A percentile compares a stretch with the other conserved stretches of the same genome.
Evolutionary conservation across 1,140 invertebrate genomes (phyloP).

Genomic region (Arion vulgaris): DNA sequence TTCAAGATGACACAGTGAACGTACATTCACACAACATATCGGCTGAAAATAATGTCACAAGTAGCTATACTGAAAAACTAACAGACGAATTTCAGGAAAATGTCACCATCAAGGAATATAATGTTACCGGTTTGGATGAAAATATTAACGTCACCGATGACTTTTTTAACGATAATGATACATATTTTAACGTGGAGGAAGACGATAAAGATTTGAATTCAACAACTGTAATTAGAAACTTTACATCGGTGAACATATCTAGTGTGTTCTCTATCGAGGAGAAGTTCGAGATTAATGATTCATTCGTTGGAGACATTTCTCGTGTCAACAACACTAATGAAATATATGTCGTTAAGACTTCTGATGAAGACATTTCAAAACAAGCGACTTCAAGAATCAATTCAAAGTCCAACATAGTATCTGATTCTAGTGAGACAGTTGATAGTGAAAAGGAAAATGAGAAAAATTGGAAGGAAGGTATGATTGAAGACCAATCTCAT

Average conservation of each 20-base stretch:
- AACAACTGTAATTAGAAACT: background rate
- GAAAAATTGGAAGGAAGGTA: conserved; percentile 34
- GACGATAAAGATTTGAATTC: background rate
- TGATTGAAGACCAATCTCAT: conserved; percentile 40
- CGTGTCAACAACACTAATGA: background rate
- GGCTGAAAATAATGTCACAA: background rate
- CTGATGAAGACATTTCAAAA: background rate
- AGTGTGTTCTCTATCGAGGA: background rate
- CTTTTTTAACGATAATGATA: background rate
- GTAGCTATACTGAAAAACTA: background rate
- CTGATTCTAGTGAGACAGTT: background rate
- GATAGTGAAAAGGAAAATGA: background rate
- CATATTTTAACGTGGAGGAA: background rate
- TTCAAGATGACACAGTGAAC: background rate
- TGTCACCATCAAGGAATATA: background rate
- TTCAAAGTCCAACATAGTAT: background rate
- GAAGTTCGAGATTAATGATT: conserved; percentile 38
- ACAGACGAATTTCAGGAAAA: background rate
- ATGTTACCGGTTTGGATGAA: background rate
- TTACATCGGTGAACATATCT: background rate
- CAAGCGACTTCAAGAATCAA: background rate
- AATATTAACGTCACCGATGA: background rate
- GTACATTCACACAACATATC: background rate
- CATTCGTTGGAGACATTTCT: background rate
- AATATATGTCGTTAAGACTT: background rate